Base-by-base conservation (phyloP, 2,113 vertebrate genomes). In the Felis chaus region DNA sequence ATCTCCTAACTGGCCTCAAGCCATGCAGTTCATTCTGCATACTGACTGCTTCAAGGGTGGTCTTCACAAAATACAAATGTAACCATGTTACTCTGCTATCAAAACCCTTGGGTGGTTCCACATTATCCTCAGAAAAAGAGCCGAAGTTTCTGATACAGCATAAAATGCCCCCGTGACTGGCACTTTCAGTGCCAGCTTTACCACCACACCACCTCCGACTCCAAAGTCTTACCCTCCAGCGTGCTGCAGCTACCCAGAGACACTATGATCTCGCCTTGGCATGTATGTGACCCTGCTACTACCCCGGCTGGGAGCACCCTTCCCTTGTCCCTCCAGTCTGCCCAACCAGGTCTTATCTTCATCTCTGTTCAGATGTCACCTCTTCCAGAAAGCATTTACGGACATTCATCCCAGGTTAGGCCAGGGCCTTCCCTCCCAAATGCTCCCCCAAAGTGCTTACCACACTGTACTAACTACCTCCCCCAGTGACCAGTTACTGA, bases 101-200 rank as follows among this genome's bases (percentile, higher is more conserved):
- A 84, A 91, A 86, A 68, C 39, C 27, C 21, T 83, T 53, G 2
- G 7, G 13, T 21, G 15, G 25, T 63, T 87, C 53, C 53, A n/a
- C 69, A 73, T 36, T 63, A 76, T 25, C 48, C 29, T 94, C 48
- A 94, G n/a, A 87, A 63, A 31, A 87, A 94, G 81, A 92, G 6
- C 53, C 29, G 71, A 39, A 50, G 63, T 65, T 96, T 83, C 57
- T 61, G 71, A 71, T 16, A 55, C 1, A 84, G 68, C 25, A 63
- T 19, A 33, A 66, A 80, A 84, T 48, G 65, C 33, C 15, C 57
- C 69, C 27, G 3, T 33, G 16, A 61, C 27, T 29, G 5, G 48
- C 33, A 33, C 41, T 61, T 50, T 66, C 45, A 36, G 63, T 73
- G 39, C 39, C 93, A 80, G 63, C 68, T 66, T 57, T 27, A 63